phyloP scores from a whole-genome alignment of 1,140 invertebrate genomes.

The Cotesia glomerata region DNA sequence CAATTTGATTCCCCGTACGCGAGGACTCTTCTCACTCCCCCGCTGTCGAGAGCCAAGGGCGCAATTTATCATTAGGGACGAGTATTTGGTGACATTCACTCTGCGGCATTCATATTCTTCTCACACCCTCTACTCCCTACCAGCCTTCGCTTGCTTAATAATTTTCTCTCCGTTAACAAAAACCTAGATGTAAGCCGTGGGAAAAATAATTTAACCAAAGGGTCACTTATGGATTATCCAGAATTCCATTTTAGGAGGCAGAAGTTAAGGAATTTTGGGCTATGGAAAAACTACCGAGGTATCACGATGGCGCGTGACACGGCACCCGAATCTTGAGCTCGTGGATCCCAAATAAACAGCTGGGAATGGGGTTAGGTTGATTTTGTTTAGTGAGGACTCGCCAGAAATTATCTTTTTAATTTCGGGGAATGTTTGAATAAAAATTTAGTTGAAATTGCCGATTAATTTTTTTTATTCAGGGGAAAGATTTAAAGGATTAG shows the following conservation, averaged over 20 bases:
- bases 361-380: constrained; percentile 23
- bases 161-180: neutral
- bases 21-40: constrained; percentile 30
- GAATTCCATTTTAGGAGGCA: too few species aligned
- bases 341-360: constrained; percentile 42
- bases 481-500: too few species aligned
- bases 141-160: neutral
- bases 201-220: neutral
- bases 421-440: neutral
- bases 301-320: neutral
- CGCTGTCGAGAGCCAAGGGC: constrained; percentile 37
- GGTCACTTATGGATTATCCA: constrained; percentile 5
- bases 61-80: constrained; percentile 63
- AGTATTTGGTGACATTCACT: constrained; percentile 59
- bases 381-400: constrained; percentile 9
- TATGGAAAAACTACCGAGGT: neutral
- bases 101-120: constrained; percentile 25
- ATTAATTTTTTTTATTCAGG: too few species aligned
- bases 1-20: constrained; percentile 59
- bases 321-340: constrained; percentile 14
- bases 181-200: neutral
- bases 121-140: constrained; percentile 11
- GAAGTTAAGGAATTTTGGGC: too few species aligned
- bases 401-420: constrained; percentile 29
- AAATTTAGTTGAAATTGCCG: too few species aligned